These are phyloP conservation scores for Pissodes strobi DNA, from an alignment of 1,140 invertebrate genomes.

Conservation along the genomic window DNA sequence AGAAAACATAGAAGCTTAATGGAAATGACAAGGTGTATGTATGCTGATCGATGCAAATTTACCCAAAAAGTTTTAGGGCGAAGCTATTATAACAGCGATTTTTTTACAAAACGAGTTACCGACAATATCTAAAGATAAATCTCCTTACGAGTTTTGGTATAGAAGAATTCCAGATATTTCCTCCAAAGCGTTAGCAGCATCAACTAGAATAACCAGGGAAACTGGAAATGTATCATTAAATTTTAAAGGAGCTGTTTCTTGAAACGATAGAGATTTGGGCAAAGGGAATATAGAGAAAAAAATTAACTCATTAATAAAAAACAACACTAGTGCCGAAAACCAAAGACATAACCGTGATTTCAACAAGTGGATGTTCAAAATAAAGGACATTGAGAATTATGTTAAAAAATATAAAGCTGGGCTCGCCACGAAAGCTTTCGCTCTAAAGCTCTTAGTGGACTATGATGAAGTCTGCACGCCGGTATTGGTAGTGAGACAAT, in stretches of 20 bases:
- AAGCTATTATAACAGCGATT: slow-evolving; percentile 12
- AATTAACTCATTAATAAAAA: neutral
- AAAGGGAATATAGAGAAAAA: no score
- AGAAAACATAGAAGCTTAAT: slow-evolving; percentile 2
- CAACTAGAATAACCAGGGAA: no score
- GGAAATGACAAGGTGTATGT: slow-evolving; percentile 5
- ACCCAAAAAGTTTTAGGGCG: slow-evolving; percentile 8
- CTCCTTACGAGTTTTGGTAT: slow-evolving; percentile 23
- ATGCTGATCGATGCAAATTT: slow-evolving; percentile 6
- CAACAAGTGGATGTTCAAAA: neutral
- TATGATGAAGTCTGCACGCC: neutral
- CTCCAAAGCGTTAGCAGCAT: no score
- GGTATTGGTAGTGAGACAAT: neutral
- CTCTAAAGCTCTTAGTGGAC: neutral
- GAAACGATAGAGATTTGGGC: no score
- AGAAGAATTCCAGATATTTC: slow-evolving; percentile 34
- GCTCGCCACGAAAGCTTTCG: neutral
- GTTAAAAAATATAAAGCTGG: neutral
- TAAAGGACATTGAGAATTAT: no score
- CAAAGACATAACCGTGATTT: neutral
- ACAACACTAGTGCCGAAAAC: no score
- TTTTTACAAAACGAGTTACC: slow-evolving; percentile 10
- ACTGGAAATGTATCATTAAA: no score
- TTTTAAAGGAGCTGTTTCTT: no score
- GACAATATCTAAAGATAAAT: slow-evolving; percentile 5